A percentile compares a stretch with the other conserved stretches of the same genome.
Conservation (phyloP, 2,888 invertebrate species). For the Dolichomitus sp. region DNA sequence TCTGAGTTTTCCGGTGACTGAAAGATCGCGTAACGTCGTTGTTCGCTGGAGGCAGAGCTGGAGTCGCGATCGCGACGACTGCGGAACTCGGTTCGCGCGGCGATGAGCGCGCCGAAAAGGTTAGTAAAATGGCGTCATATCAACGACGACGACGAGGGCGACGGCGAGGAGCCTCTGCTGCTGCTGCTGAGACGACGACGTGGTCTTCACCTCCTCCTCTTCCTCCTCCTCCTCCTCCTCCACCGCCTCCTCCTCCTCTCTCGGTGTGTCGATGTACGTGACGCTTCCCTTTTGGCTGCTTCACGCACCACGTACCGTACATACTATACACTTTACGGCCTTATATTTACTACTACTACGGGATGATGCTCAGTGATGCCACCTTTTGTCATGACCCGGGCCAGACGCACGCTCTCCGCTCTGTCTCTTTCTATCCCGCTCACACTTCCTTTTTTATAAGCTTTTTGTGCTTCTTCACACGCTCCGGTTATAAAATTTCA, state of each 20-base stretch:
- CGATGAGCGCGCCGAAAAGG: slow-evolving; percentile 81
- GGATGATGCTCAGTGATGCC: slow-evolving; percentile 78
- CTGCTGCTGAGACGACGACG: slow-evolving; percentile 66
- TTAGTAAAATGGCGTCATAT: slow-evolving; percentile 86
- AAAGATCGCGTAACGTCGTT: neutral
- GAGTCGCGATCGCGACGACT: neutral
- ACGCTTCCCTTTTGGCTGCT: slow-evolving; percentile 20
- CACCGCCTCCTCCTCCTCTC: slow-evolving; percentile 22
- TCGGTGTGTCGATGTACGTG: slow-evolving; percentile 13
- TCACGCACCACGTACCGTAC: slow-evolving; percentile 38
- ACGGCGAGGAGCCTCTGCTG: slow-evolving; percentile 50
- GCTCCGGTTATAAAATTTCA: too few species aligned
- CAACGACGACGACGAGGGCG: slow-evolving; percentile 68
- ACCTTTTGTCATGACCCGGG: slow-evolving; percentile 80
- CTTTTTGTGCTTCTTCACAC: neutral
- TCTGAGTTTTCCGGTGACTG: neutral
- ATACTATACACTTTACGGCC: slow-evolving; percentile 26
- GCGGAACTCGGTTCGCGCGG: slow-evolving; percentile 57
- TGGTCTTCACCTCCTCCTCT: slow-evolving; percentile 50
- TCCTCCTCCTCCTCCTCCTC: slow-evolving; percentile 61
- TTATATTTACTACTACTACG: slow-evolving; percentile 3
- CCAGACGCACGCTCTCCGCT: slow-evolving; percentile 49
- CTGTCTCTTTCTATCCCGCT: slow-evolving; percentile 4
- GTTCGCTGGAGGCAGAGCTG: neutral
- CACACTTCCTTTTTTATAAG: neutral